phyloP scores from a whole-genome alignment of 2,888 invertebrate genomes.

The Amphiduros pacificus region DNA sequence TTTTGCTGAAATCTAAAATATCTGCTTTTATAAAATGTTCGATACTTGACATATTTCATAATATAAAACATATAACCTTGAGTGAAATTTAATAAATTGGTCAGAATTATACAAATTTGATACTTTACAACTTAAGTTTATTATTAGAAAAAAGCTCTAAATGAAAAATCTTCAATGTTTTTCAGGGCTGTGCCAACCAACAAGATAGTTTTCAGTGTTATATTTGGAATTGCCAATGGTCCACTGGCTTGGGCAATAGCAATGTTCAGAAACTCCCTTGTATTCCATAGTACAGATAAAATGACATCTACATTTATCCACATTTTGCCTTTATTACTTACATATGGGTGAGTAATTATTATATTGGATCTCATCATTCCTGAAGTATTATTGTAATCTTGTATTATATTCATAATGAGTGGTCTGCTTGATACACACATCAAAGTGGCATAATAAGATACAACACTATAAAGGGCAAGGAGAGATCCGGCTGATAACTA shows the following conservation, averaged over 20 bases:
- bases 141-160: not conserved
- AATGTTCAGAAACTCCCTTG: slow-evolving; percentile 32
- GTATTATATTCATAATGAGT: too few relatives aligned
- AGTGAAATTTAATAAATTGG: not conserved
- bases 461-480: too few relatives aligned
- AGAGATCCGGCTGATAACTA: too few relatives aligned
- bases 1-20: not conserved
- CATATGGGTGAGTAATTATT: slow-evolving; percentile 42
- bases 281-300: slow-evolving; percentile 49
- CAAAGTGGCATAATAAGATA: too few relatives aligned
- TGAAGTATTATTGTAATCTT: not conserved
- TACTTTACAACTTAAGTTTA: not conserved
- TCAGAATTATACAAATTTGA: not conserved
- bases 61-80: not conserved
- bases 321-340: slow-evolving; percentile 42
- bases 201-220: slow-evolving; percentile 32
- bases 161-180: not conserved
- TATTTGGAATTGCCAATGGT: slow-evolving; percentile 46
- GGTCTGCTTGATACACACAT: too few relatives aligned
- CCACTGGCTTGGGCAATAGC: slow-evolving; percentile 36
- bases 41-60: not conserved
- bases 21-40: not conserved
- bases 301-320: slow-evolving; percentile 52
- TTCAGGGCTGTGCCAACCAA: slow-evolving; percentile 24
- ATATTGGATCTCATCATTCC: not conserved